These are phyloP conservation scores for Pseudotriccus pelzelni DNA, from an alignment of 2,797 vertebrate genomes.

Conservation along the genomic window DNA sequence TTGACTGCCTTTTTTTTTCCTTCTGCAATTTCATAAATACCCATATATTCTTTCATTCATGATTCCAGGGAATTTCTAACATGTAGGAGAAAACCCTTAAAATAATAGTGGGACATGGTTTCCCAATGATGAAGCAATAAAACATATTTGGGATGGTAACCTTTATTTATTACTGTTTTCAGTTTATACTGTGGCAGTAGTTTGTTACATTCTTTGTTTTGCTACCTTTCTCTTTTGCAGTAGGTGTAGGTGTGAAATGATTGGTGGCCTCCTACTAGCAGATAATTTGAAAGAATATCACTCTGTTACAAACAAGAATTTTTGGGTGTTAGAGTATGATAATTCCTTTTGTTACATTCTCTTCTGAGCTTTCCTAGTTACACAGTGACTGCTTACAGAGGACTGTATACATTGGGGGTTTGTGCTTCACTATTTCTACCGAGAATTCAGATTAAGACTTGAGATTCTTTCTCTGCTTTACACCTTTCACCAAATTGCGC, in stretches of 20 bases:
- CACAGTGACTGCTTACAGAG: neutral
- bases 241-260: neutral
- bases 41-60: neutral
- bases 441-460: neutral
- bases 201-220: neutral
- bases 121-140: neutral
- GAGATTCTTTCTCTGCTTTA: neutral
- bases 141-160: neutral
- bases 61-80: neutral
- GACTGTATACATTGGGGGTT: accelerated
- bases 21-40: neutral
- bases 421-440: neutral
- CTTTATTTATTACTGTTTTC: neutral
- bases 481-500: neutral
- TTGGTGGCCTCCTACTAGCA: neutral
- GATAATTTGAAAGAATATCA: neutral
- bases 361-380: neutral
- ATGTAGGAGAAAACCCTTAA: neutral
- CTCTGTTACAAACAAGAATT: neutral
- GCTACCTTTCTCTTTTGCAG: neutral
- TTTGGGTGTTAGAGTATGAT: neutral
- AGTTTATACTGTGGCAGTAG: neutral
- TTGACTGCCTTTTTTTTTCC: neutral
- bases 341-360: neutral
- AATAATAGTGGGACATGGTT: neutral